A percentile compares a stretch with the other conserved stretches of the same genome.
Conservation (phyloP, 1,140 invertebrate species). For the Pteromalus puparum region DNA sequence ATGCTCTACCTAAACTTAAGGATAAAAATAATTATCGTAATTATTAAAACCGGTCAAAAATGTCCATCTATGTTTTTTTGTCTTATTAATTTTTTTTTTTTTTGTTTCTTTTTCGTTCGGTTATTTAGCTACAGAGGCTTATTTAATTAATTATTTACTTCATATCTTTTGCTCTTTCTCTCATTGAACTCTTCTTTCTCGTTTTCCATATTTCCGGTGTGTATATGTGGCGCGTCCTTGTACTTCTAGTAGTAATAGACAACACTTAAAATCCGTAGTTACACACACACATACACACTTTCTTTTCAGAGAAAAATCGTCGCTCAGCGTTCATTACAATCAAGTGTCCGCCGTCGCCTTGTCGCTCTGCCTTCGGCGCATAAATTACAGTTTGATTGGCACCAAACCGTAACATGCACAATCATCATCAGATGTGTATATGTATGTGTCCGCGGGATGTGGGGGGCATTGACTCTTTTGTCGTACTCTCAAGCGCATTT, state of each 20-base stretch:
- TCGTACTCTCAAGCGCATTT: neutral
- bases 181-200: constrained; percentile 20
- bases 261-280: constrained; percentile 44
- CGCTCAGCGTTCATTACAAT: neutral
- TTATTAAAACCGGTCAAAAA: constrained; percentile 56
- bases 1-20: constrained; percentile 60
- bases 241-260: constrained; percentile 22
- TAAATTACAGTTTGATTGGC: constrained; percentile 49
- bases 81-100: constrained; percentile 39
- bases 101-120: constrained; percentile 32
- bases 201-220: constrained; percentile 10
- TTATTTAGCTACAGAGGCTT: constrained; percentile 42
- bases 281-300: constrained; percentile 6
- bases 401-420: constrained; percentile 46
- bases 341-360: neutral
- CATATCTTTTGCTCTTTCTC: constrained; percentile 17
- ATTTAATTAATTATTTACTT: constrained; percentile 35
- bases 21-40: constrained; percentile 60
- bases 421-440: constrained; percentile 12
- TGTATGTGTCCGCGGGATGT: constrained; percentile 15
- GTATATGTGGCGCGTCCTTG: constrained; percentile 20
- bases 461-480: constrained; percentile 23
- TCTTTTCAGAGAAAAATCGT: neutral
- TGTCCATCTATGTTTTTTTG: constrained; percentile 39
- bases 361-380: constrained; percentile 12